Base-by-base conservation (phyloP, 2,888 invertebrate species). In the Exephanes ischioxanthus region DNA sequence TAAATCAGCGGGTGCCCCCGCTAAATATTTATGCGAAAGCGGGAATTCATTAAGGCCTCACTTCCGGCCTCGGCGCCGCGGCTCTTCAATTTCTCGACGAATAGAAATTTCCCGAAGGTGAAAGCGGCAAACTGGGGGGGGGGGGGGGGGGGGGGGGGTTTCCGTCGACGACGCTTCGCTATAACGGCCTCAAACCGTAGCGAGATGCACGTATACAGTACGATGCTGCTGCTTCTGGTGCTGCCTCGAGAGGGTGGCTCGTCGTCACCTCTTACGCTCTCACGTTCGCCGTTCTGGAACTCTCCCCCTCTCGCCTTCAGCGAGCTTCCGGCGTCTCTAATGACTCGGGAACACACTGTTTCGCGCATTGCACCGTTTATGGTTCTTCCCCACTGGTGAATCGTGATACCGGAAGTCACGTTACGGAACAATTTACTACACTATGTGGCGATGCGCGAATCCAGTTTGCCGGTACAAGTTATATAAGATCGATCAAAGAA, bases 1-100 rank as follows among this genome's bases (percentile, higher is more conserved):
- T 80, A 84, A 86, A 89, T 87, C 87, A 87, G 79, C 79, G 83
- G 76, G 78, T 63, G 73, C 68, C 70, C 76, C 67, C 78, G 71
- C 68, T 89, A 87, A 87, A 89, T 88, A 89, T 89, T 89, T 89
- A 89, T 87, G 73, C 76, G 78, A 84, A 82, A 70, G 80, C 80
- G 68, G 30, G 76, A 87, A 89, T 89, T 89, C 88, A 88, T 89
- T 88, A 88, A 83, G 80, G 76, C 58, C 78, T 80, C 83, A 80
- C 84, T 85, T 87, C 76, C 85, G 78, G 86, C 77, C 72, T 70
- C 68, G 53, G 67, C 67, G 61, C 61, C 73, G 79, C 78, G 77
- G 72, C 83, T 70, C 81, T 82, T 66, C 80, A 85, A 82, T 77
- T 86, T 89, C 86, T 82, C 51, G 81, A 78, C 45, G 41, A 86